Evolutionary conservation across 92 coral and sea anemone species (phyloP).

Genomic region (Phymanthus crucifer): DNA sequence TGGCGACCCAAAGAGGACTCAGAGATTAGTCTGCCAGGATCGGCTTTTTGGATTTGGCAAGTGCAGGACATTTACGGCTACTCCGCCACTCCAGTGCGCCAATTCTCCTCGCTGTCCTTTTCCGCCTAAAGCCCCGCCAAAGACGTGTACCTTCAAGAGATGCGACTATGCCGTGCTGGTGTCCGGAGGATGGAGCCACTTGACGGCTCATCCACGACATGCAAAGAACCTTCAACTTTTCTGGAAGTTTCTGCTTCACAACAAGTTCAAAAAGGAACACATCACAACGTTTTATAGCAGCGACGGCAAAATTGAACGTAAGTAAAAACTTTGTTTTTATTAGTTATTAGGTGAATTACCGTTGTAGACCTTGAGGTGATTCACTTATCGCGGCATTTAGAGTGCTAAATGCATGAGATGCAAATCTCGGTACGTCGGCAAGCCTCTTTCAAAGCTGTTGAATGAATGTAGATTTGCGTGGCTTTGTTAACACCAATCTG

Average conservation of each 20-base stretch:
- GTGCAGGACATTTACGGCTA: constrained; percentile 43
- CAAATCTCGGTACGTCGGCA: constrained; percentile 85
- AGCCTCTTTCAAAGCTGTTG: constrained; percentile 63
- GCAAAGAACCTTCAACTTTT: constrained; percentile 67
- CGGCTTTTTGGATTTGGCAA: constrained; percentile 64
- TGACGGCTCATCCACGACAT: constrained; percentile 67
- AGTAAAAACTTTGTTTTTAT: constrained; percentile 57
- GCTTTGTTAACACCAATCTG: constrained; percentile 62
- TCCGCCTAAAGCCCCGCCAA: constrained; percentile 24
- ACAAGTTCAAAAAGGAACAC: constrained; percentile 64
- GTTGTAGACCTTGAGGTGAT: constrained; percentile 47
- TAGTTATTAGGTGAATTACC: constrained; percentile 11
- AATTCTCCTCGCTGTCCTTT: constrained; percentile 73
- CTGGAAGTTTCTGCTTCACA: constrained; percentile 70
- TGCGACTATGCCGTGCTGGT: constrained; percentile 90
- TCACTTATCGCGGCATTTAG: constrained; percentile 31
- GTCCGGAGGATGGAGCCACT: constrained; percentile 84
- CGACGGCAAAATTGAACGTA: constrained; percentile 79
- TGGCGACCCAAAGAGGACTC: constrained; percentile 48
- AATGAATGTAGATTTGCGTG: constrained; percentile 57
- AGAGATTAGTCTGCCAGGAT: constrained; percentile 67
- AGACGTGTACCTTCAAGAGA: constrained; percentile 50
- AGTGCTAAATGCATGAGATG: constrained; percentile 51
- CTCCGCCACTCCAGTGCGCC: constrained; percentile 50
- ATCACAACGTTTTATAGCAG: constrained; percentile 83